Evolutionary conservation across 2,113 vertebrate species (phyloP).

Genomic region (Ursus arctos): DNA sequence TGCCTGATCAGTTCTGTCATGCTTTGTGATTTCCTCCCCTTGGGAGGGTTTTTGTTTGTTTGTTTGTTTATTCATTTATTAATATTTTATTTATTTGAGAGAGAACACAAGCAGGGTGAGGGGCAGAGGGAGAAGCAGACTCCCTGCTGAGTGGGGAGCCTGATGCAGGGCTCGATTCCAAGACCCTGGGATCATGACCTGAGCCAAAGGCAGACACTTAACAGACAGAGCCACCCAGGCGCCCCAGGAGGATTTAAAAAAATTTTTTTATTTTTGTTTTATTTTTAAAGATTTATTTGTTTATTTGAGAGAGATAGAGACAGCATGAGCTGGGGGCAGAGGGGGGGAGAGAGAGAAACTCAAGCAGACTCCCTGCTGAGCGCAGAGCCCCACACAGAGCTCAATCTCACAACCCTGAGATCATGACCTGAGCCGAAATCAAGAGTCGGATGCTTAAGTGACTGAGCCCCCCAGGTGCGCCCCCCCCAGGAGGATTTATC

Average conservation of each 20-base stretch:
- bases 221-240: not conserved
- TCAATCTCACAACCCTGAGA: not conserved
- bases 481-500: not conserved
- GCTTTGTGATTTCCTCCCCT: not conserved
- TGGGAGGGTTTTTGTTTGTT: not conserved
- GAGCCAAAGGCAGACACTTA: not conserved
- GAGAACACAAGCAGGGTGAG: not conserved
- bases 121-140: not conserved
- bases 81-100: not conserved
- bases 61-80: not conserved
- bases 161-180: fast-evolving
- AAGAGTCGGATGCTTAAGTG: not conserved
- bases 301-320: not conserved
- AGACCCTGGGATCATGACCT: not conserved
- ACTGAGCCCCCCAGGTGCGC: not conserved
- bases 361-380: not conserved
- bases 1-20: not conserved
- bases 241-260: not conserved
- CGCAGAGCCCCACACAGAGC: not conserved
- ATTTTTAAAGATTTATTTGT: not conserved
- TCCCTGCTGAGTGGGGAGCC: too few species aligned
- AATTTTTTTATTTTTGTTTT: too few species aligned
- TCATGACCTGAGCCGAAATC: not conserved
- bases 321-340: not conserved
- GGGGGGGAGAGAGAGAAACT: not conserved